Evolutionary conservation across 2,797 vertebrate genomes (phyloP), one percentile per base, ranked within the genome.

Genomic region (Heterohyrax brucei): DNA sequence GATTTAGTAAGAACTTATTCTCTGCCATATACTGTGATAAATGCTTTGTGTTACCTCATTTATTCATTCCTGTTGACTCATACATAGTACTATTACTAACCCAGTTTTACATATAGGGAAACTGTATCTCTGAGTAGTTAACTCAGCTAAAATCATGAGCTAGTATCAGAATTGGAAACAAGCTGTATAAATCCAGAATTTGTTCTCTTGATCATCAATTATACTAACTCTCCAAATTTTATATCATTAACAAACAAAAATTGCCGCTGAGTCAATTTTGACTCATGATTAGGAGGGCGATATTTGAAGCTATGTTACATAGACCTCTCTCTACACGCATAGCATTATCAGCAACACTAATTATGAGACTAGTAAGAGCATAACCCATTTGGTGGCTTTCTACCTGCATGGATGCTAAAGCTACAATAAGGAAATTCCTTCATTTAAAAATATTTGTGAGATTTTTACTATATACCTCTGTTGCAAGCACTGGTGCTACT

Each of bases 1-100:
- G 68, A 87, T 75, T 87, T 79, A 77, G 70, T 28, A 66, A 90
- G 28, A 83, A 89, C 77, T 80, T 81, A 59, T 89, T 13, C 9
- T 56, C 76, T 85, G 30, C 68, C 77, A 95, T 81, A 80, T 66
- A 85, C 3, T 46, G 12, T 85, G 81, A 50, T 81, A 87, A 79
- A 18, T 56, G 48, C 26, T 89, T 64, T 77, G 7, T 24, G 22
- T 46, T 73, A 33, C 76, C 19, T 75, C 79, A 66, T 80, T 76
- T 33, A 75, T 26, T 39, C 19, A 95, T 90, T 13, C 19, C 21
- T 64, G 14, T 13, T 72, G 64, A 72, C 19, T 44, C 30, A 4
- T 14, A 56, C 18, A 24, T 87, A 30, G 8, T 61, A 24, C 8
- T 75, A 13, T 12, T 64, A 50, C 75, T 75, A 85, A 73, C 56